phyloP scores from a whole-genome alignment of 2,797 vertebrate genomes.

The Orientallactaga sibirica region DNA sequence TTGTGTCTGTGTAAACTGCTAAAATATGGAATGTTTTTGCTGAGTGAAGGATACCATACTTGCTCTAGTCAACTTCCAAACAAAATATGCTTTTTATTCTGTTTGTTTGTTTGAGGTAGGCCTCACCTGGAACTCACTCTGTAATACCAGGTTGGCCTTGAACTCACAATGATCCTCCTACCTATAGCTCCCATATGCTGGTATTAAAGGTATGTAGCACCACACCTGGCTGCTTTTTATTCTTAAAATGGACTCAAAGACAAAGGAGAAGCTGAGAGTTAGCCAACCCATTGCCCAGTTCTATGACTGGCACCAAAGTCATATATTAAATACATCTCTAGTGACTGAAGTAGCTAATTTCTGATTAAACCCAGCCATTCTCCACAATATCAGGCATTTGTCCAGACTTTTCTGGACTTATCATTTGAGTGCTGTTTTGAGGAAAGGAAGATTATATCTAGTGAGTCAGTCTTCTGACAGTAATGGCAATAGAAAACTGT shows the following conservation, averaged over 20 bases:
- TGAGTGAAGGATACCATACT: not conserved
- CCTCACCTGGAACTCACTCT: no score
- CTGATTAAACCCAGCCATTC: not conserved
- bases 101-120: no score
- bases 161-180: no score
- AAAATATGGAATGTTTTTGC: not conserved
- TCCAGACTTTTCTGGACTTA: not conserved
- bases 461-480: slow-evolving; percentile 31
- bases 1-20: not conserved
- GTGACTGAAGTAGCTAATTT: not conserved
- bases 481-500: not conserved
- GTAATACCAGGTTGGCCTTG: no score
- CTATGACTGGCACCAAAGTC: not conserved
- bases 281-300: not conserved
- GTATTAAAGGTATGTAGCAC: no score
- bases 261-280: not conserved
- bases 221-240: not conserved
- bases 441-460: slow-evolving; percentile 38
- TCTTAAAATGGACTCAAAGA: not conserved
- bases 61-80: not conserved
- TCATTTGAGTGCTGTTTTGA: not conserved
- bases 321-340: not conserved
- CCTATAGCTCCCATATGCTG: no score
- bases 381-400: not conserved
- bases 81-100: not conserved